Evolutionary conservation across 2,888 invertebrate genomes (phyloP), one percentile per base, ranked within the genome.

Genomic region (Pinctada fucata): DNA sequence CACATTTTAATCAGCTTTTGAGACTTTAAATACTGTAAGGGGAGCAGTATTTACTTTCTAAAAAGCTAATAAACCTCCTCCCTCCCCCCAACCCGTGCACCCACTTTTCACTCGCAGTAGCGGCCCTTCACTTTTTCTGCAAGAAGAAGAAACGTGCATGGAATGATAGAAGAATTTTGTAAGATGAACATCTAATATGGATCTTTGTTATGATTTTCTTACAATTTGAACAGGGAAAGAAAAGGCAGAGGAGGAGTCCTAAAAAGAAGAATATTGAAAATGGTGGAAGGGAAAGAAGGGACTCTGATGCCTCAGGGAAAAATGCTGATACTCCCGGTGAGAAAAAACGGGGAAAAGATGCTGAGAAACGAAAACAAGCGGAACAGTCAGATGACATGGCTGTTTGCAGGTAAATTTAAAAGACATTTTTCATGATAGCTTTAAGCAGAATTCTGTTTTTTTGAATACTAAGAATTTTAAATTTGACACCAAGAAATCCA

Each of bases 381-480:
- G 84, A 83, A 69, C 84, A 82, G 75, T 85, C 83, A 2, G 76
- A 82, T 49, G 88, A 90, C 70, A 85, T 90, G 80, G 83, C 86
- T 64, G 82, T 86, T 52, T 89, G 88, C 84, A 88, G 88, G 88
- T 88, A 84, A 76, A 3, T 16, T 13, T 5, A 70, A 8, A 51
- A n/a, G 6, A 70, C 31, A 31, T 31, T 31, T 31, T 31, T 31
- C 31, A 31, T 31, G 31, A 31, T 31, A 31, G 31, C 31, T 31
- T 31, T 31, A 31, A 31, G 31, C 31, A 31, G 31, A 31, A 31
- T 31, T 31, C 31, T 31, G 31, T 31, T 31, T 31, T 31, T 31
- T 31, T 31, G 0, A 31, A 31, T 31, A 31, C 31, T 31, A 31
- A 31, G 31, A 31, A 31, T 31, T 31, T 31, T 31, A 31, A 31